Conservation (phyloP, 1,140 invertebrate genomes). For the Pinna nobilis region DNA sequence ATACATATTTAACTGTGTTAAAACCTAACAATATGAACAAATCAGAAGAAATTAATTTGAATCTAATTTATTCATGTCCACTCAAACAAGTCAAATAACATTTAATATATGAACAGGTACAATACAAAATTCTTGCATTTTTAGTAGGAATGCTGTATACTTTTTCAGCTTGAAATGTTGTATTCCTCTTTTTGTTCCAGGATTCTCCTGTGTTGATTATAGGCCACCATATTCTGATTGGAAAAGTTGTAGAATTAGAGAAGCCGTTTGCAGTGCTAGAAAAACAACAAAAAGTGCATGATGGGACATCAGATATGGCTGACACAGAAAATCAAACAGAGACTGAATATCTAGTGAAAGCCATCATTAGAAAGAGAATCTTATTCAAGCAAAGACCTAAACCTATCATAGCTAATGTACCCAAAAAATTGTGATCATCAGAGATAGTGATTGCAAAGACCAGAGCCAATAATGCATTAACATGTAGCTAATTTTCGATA, state of each 20-base stretch:
- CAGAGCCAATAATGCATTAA: slow-evolving; percentile 94
- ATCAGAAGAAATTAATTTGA: too few species aligned
- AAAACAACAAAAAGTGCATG: slow-evolving; percentile 74
- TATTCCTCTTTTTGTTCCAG: slow-evolving; percentile 69
- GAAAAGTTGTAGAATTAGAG: slow-evolving; percentile 87
- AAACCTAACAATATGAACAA: too few species aligned
- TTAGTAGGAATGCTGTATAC: too few species aligned
- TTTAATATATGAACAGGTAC: too few species aligned
- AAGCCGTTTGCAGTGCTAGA: slow-evolving; percentile 90
- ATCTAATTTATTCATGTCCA: too few species aligned
- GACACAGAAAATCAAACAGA: slow-evolving; percentile 47
- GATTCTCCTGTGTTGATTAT: slow-evolving; percentile 87
- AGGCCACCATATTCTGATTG: slow-evolving; percentile 93
- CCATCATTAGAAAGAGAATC: slow-evolving; percentile 89
- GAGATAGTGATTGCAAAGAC: too few species aligned
- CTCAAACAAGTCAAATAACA: too few species aligned
- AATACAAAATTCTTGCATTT: too few species aligned
- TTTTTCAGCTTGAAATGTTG: background rate
- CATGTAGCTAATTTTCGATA: slow-evolving; percentile 82
- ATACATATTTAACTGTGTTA: too few species aligned
- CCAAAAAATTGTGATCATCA: slow-evolving; percentile 73
- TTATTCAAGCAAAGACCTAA: slow-evolving; percentile 93
- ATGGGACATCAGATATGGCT: background rate
- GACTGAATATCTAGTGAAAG: slow-evolving; percentile 83
- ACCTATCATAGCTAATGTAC: slow-evolving; percentile 88